phyloP scores from a whole-genome alignment of 2,113 vertebrate genomes.

The Centrocercus urophasianus region DNA sequence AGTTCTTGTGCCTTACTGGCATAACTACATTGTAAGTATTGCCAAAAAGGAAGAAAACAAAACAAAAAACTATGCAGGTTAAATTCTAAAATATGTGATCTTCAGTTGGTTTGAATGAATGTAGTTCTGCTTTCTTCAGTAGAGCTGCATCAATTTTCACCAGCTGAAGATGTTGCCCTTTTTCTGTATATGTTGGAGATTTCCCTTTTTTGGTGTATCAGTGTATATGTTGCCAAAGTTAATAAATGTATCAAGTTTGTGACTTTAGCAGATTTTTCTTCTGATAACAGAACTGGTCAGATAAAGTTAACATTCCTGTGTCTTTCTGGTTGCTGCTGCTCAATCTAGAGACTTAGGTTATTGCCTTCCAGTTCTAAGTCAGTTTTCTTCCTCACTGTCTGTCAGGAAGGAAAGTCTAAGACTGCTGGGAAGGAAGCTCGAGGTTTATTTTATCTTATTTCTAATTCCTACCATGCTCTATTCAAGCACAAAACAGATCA shows the following conservation, averaged over 20 bases:
- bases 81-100: slow-evolving; percentile 40
- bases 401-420: slow-evolving; percentile 4
- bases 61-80: slow-evolving; percentile 54
- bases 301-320: slow-evolving; percentile 1
- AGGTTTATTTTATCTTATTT: neutral
- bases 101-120: slow-evolving; percentile 45
- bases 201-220: slow-evolving; percentile 32
- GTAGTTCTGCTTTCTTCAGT: slow-evolving; percentile 6
- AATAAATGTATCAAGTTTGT: slow-evolving; percentile 65
- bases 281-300: neutral
- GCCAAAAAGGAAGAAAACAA: slow-evolving; percentile 49
- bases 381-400: slow-evolving; percentile 20
- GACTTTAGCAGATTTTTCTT: slow-evolving; percentile 40
- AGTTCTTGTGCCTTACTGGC: slow-evolving; percentile 68
- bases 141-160: slow-evolving; percentile 31
- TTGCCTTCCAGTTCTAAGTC: slow-evolving; percentile 14
- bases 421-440: neutral
- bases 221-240: slow-evolving; percentile 58
- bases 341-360: neutral
- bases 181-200: slow-evolving; percentile 42
- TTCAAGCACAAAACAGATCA: slow-evolving; percentile 10
- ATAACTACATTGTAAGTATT: slow-evolving; percentile 36
- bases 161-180: slow-evolving; percentile 67
- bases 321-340: neutral
- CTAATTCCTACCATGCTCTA: neutral